These are phyloP conservation scores for Melieria picta DNA, from an alignment of 2,888 invertebrate species.

Conservation along the genomic window DNA sequence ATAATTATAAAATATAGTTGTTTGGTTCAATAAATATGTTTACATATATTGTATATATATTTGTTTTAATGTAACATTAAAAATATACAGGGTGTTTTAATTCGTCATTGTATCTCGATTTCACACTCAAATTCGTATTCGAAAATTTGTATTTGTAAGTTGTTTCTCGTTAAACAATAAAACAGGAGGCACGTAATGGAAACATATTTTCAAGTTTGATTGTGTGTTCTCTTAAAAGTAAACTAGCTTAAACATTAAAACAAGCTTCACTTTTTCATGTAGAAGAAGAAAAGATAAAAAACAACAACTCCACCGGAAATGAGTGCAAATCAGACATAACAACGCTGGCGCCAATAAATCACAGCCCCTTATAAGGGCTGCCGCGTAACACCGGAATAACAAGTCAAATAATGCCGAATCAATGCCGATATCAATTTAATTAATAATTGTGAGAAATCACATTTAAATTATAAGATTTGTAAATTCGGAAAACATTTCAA, in stretches of 20 bases:
- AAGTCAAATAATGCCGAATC: too few relatives aligned
- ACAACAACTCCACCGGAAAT: too few relatives aligned
- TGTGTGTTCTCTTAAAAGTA: constrained; percentile 6
- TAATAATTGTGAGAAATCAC: too few relatives aligned
- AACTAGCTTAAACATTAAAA: constrained; percentile 1
- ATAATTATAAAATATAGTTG: constrained; percentile 39
- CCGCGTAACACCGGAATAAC: too few relatives aligned
- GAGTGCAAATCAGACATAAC: too few relatives aligned
- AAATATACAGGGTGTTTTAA: constrained; percentile 32
- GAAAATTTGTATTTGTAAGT: constrained; percentile 28
- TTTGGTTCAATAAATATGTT: constrained; percentile 29
- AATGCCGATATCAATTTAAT: too few relatives aligned
- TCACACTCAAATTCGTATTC: constrained; percentile 34
- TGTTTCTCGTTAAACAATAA: constrained; percentile 30
- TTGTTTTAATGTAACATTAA: constrained; percentile 30
- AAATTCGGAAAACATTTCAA: too few relatives aligned
- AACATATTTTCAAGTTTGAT: constrained; percentile 43
- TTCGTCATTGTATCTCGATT: constrained; percentile 6
- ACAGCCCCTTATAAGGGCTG: too few relatives aligned
- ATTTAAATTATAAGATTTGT: too few relatives aligned
- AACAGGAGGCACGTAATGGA: constrained; percentile 57
- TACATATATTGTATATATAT: constrained; percentile 41
- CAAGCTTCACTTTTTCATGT: background rate
- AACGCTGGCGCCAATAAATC: too few relatives aligned
- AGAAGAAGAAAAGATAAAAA: background rate